Evolutionary conservation across 2,888 invertebrate species (phyloP).

Genomic region (Actias luna): DNA sequence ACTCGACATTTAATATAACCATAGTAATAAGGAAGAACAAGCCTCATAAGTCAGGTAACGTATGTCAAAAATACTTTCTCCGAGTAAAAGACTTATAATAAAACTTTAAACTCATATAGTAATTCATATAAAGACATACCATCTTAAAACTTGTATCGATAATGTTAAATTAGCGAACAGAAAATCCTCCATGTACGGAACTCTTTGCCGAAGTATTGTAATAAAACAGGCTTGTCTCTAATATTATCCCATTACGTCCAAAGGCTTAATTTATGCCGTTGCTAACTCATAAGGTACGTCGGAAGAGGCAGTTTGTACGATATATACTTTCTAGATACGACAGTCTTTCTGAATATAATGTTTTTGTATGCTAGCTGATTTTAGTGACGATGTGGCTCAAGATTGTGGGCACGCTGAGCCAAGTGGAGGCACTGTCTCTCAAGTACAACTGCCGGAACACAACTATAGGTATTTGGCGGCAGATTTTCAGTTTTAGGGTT

Average conservation of each 20-base stretch:
- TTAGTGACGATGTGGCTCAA: neutral
- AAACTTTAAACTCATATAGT: conserved; percentile 5
- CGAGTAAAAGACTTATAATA: neutral
- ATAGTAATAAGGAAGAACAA: no score
- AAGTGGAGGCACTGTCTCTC: no score
- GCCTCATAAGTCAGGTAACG: neutral
- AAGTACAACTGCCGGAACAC: no score
- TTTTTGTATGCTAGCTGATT: neutral
- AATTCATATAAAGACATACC: conserved; percentile 6
- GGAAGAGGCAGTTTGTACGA: conserved; percentile 49
- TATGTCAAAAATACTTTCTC: neutral
- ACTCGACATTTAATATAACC: no score
- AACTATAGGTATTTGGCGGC: no score
- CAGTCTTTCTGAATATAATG: neutral
- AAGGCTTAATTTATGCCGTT: conserved; percentile 75
- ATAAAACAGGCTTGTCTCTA: conserved; percentile 76
- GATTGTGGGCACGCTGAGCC: no score
- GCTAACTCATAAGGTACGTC: conserved; percentile 70
- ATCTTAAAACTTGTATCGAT: conserved; percentile 13
- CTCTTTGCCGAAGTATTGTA: conserved; percentile 64
- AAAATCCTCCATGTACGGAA: conserved; percentile 29
- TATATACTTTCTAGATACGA: conserved; percentile 39
- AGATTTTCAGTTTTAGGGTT: no score
- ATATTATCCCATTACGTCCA: conserved; percentile 77
- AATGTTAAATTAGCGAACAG: conserved; percentile 6